These are phyloP conservation scores for Pyrgilauda ruficollis DNA, from an alignment of 2,113 vertebrate species.

Conservation along the genomic window DNA sequence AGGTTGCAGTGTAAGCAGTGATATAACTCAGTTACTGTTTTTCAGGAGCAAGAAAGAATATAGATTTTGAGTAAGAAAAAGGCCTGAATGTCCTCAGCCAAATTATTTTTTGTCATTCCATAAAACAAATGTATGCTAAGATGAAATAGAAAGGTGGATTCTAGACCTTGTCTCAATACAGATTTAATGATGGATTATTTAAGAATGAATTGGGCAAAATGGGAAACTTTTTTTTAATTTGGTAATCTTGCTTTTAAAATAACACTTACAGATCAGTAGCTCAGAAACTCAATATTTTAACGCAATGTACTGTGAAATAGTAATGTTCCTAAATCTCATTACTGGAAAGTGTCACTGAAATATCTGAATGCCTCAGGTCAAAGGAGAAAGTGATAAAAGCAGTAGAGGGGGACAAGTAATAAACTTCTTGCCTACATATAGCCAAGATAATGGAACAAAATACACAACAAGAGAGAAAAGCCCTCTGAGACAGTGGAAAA, in stretches of 20 bases:
- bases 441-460: background rate
- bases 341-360: background rate
- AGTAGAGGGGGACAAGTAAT: background rate
- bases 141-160: background rate
- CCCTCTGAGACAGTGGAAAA: background rate
- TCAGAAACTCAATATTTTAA: background rate
- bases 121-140: background rate
- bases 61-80: background rate
- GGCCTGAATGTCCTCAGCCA: background rate
- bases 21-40: background rate
- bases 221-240: background rate
- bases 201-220: background rate
- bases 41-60: background rate
- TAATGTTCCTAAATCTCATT: background rate
- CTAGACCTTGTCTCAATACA: background rate
- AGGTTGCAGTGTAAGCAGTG: background rate
- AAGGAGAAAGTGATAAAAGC: background rate
- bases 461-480: background rate
- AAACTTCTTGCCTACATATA: background rate
- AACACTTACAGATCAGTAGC: background rate
- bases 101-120: background rate
- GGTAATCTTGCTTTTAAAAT: background rate
- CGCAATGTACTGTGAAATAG: background rate
- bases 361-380: background rate
- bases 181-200: background rate